Conservation (phyloP, 2,113 vertebrate genomes). For the Ceratotherium simum region DNA sequence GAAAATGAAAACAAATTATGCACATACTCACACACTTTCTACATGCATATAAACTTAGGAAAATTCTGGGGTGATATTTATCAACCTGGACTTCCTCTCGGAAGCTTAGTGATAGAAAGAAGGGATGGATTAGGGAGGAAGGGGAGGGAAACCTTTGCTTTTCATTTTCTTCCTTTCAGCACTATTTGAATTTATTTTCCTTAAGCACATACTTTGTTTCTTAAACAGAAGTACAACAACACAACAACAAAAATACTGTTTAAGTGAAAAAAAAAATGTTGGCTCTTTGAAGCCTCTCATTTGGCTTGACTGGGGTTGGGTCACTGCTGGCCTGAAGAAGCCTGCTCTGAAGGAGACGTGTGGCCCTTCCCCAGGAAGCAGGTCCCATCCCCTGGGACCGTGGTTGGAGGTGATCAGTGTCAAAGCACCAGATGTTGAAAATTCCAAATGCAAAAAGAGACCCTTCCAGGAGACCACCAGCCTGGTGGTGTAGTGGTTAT, state of each 20-base stretch:
- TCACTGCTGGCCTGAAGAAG: too few relatives aligned
- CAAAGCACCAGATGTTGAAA: background rate
- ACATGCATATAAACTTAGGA: rapidly evolving
- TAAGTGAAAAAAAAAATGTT: background rate
- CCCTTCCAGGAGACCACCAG: too few relatives aligned
- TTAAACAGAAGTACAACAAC: background rate
- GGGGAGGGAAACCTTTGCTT: rapidly evolving
- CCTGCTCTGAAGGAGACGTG: background rate
- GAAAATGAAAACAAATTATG: background rate
- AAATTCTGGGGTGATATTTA: background rate
- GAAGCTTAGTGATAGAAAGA: background rate
- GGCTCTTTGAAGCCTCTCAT: background rate
- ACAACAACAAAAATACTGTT: background rate
- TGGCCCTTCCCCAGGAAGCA: too few relatives aligned
- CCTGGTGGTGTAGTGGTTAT: too few relatives aligned
- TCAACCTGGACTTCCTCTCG: background rate
- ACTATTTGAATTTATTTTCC: background rate
- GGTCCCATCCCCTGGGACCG: background rate
- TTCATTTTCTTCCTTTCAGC: background rate
- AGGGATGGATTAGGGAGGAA: rapidly evolving
- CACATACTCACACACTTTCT: background rate
- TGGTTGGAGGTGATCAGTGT: too few relatives aligned
- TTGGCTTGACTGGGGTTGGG: background rate
- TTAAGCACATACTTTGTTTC: background rate
- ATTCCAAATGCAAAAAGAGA: background rate